Evolutionary conservation across 2,888 invertebrate genomes (phyloP).

Genomic region (Hermodice carunculata): DNA sequence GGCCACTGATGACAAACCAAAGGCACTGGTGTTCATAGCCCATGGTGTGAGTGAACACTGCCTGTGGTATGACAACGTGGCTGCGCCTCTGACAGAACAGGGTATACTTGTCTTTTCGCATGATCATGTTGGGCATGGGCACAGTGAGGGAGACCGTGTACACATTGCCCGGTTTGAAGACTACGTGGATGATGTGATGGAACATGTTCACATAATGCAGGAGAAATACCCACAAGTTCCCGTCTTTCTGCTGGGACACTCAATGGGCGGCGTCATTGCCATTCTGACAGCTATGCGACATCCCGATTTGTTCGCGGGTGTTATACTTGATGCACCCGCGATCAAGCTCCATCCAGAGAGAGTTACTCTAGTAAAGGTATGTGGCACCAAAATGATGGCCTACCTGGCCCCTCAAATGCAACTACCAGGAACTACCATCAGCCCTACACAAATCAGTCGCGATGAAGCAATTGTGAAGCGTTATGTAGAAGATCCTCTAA

Average conservation of each 20-base stretch:
- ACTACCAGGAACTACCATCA: too few species aligned
- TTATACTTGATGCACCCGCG: slow-evolving; percentile 68
- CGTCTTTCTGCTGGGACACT: slow-evolving; percentile 70
- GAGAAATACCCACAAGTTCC: slow-evolving; percentile 61
- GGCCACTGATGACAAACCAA: too few species aligned
- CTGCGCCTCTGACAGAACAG: slow-evolving; percentile 44
- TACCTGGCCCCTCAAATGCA: slow-evolving; percentile 57
- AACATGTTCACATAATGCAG: slow-evolving; percentile 64
- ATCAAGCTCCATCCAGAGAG: slow-evolving; percentile 53
- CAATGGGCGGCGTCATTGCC: slow-evolving; percentile 71
- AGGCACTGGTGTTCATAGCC: slow-evolving; percentile 55
- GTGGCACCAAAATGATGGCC: slow-evolving; percentile 50
- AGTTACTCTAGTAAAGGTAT: slow-evolving; percentile 45
- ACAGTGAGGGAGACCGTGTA: slow-evolving; percentile 68
- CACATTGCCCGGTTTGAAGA: slow-evolving; percentile 61
- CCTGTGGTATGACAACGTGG: slow-evolving; percentile 51
- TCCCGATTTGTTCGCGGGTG: slow-evolving; percentile 65
- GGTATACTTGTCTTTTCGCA: slow-evolving; percentile 59
- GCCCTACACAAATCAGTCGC: too few species aligned
- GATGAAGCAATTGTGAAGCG: too few species aligned
- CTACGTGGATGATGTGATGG: slow-evolving; percentile 66
- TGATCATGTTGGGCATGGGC: slow-evolving; percentile 71
- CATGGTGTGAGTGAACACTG: slow-evolving; percentile 64
- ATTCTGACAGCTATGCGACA: slow-evolving; percentile 60
- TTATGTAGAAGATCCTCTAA: slow-evolving; percentile 66